Evolutionary conservation across 2,797 vertebrate genomes (phyloP), one percentile per base, ranked within the genome.

Genomic region (Cryptoprocta ferox): DNA sequence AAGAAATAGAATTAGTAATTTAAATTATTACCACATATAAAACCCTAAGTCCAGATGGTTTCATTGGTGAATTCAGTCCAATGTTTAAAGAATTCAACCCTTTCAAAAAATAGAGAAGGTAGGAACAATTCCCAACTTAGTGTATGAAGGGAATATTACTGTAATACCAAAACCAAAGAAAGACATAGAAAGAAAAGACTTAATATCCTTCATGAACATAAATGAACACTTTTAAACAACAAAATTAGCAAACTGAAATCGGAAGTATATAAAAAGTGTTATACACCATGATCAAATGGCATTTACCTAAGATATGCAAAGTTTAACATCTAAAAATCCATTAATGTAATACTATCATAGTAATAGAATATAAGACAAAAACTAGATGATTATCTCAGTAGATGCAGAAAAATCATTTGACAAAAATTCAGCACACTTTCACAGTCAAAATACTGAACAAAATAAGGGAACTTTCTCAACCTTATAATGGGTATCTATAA

Each of bases 401-500:
- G 28, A 65, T 32, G 0, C 21, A 35, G 14, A 91, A 86, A 80
- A 90, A 50, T 6, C 6, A 45, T 61, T 88, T 84, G 73, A 56
- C n/a, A 93, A 50, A 61, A 50, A 61, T 39, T 8, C 5, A 65
- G 24, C 26, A 39, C 7, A 11, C 21, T 68, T 68, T 80, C 28
- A 68, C 65, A 35, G 63, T 92, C n/a, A 95, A 48, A 85, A 86
- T 59, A 68, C 30, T 92, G 48, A 65, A 84, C 24, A 89, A 82
- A 78, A 85, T 86, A 59, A 30, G 35, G 61, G 61, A 83, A 61
- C 5, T 42, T 66, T n/a, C 7, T 82, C 42, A 42, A 70, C 5
- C 13, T 88, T 45, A 66, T 15, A 79, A 32, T 66, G 24, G 70
- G 18, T 3, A 59, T 76, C 5, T 90, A 37, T 45, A 65, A 83